Evolutionary conservation across 2,797 vertebrate species (phyloP), one percentile per base, ranked within the genome.

Genomic region (Acipenser transmontanus): DNA sequence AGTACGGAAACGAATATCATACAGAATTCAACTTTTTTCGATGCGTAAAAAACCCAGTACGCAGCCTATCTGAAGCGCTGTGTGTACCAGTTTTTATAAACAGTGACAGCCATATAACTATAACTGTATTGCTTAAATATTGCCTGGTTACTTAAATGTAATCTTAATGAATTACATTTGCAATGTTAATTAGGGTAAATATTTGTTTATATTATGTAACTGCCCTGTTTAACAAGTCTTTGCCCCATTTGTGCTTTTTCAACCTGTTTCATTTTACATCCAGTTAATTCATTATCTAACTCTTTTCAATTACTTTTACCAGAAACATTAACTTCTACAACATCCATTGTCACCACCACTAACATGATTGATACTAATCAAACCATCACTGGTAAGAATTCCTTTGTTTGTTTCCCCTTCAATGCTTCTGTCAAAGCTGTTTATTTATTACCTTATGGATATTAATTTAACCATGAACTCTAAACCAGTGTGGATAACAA

Each of bases 291-390:
- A 70, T 63, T 63, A 13, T 75, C 66, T 91, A 79, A 85, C 78
- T 84, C 86, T 87, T 81, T 88, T 81, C 88, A 84, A 72, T 91
- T 82, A 90, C 88, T 91, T 76, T 89, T 88, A 84, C 85, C 91
- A 93, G 91, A 89, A 83, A 83, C 76, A 87, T 87, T 93, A 92
- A 92, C 85, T 80, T 83, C 86, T 85, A 77, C 85, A 88, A 52
- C 88, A 90, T 83, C 89, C 84, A 87, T 71, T 90, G 87, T 88
- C 85, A 87, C 79, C 85, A 87, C 79, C 87, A 93, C 91, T 93
- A 93, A 93, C 88, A 91, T 85, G 80, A 88, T 85, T 4, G 85
- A 85, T 91, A 94, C 89, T 94, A 93, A 93, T 74, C 89, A 85
- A 88, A 78, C 81, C 67, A 74, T 78, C 70, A 76, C 88, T 86